Evolutionary conservation across 2,797 vertebrate species (phyloP).

Genomic region (Etheostoma nigrum): DNA sequence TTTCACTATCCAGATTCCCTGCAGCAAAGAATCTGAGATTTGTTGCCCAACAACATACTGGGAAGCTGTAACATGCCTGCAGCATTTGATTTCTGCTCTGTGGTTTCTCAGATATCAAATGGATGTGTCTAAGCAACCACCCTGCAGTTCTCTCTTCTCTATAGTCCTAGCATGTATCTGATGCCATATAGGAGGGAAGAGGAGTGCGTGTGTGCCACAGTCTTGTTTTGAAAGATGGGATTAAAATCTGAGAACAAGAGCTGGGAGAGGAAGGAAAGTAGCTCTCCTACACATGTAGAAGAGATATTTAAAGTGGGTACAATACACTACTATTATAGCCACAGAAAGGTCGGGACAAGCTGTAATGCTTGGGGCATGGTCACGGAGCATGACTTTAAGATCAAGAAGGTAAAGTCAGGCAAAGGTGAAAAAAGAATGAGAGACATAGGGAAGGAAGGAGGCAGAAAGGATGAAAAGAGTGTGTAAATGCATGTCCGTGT

Average conservation of each 20-base stretch:
- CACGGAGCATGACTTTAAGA: slow-evolving; percentile 42
- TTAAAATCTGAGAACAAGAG: slow-evolving; percentile 49
- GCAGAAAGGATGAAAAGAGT: slow-evolving; percentile 28
- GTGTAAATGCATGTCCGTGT: slow-evolving; percentile 47
- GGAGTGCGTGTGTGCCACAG: slow-evolving; percentile 25
- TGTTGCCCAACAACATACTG: slow-evolving; percentile 51
- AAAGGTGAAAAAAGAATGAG: slow-evolving; percentile 56
- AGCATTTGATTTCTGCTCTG: slow-evolving; percentile 61
- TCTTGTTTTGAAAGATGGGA: slow-evolving; percentile 43
- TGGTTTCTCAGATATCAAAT: slow-evolving; percentile 63
- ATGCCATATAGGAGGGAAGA: slow-evolving; percentile 32
- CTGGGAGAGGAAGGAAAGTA: slow-evolving; percentile 13
- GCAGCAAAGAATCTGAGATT: slow-evolving; percentile 49
- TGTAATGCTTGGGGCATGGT: slow-evolving; percentile 37
- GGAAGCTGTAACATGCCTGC: slow-evolving; percentile 51
- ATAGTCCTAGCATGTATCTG: slow-evolving; percentile 50
- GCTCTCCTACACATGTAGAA: slow-evolving; percentile 18
- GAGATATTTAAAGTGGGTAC: slow-evolving; percentile 53
- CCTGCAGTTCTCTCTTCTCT: slow-evolving; percentile 48
- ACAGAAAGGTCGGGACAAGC: slow-evolving; percentile 62
- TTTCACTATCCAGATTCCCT: slow-evolving; percentile 41
- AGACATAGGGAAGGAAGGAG: slow-evolving; percentile 24
- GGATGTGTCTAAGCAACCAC: slow-evolving; percentile 51
- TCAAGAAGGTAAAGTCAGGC: slow-evolving; percentile 50
- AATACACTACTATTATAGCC: slow-evolving; percentile 24